Percentiles rank a stretch among this genome's conserved stretches.
phyloP scores from a whole-genome alignment of 2,797 vertebrate species.

The Anisognathus igniventris region DNA sequence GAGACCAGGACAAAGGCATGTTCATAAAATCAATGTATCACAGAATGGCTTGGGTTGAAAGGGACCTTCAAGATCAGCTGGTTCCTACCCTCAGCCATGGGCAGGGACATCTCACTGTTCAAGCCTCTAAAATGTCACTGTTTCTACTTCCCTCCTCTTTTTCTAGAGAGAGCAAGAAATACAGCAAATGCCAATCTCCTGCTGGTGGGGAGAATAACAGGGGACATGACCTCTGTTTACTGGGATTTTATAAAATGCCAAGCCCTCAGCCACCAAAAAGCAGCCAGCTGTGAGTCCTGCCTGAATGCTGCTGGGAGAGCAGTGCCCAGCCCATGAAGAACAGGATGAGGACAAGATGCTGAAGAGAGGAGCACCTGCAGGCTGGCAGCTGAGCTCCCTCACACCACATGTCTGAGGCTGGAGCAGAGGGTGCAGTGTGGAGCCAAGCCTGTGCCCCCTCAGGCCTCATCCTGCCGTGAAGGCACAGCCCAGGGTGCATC shows the following conservation, averaged over 20 bases:
- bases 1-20: background rate
- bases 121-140: background rate
- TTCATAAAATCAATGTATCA: background rate
- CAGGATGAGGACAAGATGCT: background rate
- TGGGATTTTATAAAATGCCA: background rate
- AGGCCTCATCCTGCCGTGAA: background rate
- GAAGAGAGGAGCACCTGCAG: background rate
- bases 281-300: background rate
- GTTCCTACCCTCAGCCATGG: background rate
- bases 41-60: background rate
- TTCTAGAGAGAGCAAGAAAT: background rate
- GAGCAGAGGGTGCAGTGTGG: background rate
- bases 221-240: background rate
- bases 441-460: background rate
- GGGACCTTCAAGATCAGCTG: background rate
- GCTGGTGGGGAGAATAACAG: background rate
- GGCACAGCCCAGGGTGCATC: background rate
- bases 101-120: background rate
- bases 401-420: rapidly evolving
- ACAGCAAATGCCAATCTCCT: background rate
- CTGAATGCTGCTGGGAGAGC: background rate
- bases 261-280: background rate
- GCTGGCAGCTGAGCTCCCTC: background rate
- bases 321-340: background rate
- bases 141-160: background rate